phyloP scores from a whole-genome alignment of 2,888 invertebrate species.

The Tinea semifulvella region DNA sequence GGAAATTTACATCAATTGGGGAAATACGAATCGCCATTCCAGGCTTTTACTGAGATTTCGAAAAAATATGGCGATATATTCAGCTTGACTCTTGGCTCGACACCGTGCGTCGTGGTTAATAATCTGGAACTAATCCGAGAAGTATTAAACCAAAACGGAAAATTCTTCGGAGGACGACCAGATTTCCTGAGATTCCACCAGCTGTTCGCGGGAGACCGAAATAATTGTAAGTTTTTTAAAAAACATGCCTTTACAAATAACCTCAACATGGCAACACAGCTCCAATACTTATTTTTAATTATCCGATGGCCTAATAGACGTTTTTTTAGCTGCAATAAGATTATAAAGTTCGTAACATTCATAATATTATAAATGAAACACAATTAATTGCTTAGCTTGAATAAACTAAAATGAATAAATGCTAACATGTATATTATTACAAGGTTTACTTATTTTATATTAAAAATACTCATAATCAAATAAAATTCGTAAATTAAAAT shows the following conservation, averaged over 20 bases:
- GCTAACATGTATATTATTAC: too few species aligned
- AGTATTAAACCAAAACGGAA: slow-evolving; percentile 81
- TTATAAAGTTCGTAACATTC: too few species aligned
- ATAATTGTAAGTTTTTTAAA: slow-evolving; percentile 79
- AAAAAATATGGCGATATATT: slow-evolving; percentile 78
- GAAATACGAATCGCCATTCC: slow-evolving; percentile 73
- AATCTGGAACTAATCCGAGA: slow-evolving; percentile 76
- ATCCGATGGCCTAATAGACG: too few species aligned
- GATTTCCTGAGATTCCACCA: slow-evolving; percentile 83
- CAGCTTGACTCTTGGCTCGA: slow-evolving; percentile 72
- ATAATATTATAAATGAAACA: too few species aligned
- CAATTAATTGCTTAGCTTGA: too few species aligned
- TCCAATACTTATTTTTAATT: too few species aligned
- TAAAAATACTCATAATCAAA: too few species aligned
- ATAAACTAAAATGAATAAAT: too few species aligned
- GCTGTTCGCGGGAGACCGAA: slow-evolving; percentile 84
- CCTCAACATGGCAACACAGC: too few species aligned
- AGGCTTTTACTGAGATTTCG: slow-evolving; percentile 74
- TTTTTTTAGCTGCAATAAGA: too few species aligned
- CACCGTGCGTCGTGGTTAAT: slow-evolving; percentile 78
- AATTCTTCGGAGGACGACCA: slow-evolving; percentile 84
- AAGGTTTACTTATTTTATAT: too few species aligned
- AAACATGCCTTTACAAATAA: background rate
- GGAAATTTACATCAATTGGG: slow-evolving; percentile 75
- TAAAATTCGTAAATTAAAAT: too few species aligned